Base-by-base conservation (phyloP, 1,140 invertebrate genomes). In the Monomorium pharaonis region DNA sequence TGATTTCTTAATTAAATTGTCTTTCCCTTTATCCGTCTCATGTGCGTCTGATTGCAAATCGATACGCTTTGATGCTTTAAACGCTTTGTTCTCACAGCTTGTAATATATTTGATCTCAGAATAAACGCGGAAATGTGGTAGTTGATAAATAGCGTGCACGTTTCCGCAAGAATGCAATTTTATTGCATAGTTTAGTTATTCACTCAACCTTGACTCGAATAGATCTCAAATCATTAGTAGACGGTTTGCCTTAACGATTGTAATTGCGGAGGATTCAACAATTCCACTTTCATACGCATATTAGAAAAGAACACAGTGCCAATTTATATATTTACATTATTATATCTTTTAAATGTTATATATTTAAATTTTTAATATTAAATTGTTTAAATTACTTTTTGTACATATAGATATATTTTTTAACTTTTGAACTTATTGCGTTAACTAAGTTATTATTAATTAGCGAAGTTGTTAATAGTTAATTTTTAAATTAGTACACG, bases 91-190 rank as follows among this genome's bases (percentile, higher is more conserved):
- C 27, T 51, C 16, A 24, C 24, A 44, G 24, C 24, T 30, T 42
- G 56, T 37, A 6, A 7, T 14, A 76, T 21, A 65, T 47, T 77
- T 47, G 27, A 67, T 21, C 33, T 5, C 37, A 27, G 10, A 14
- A 78, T 77, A 65, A 67, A 78, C 42, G 27, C 60, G 60, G 58
- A 65, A 65, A 12, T 30, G 12, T 44, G 9, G n/a, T 42, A 18
- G n/a, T 67, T 67, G 60, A 78, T 67, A 49, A 78, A 78, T 60
- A 42, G 37, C 18, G 12, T 54, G 37, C 74, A 58, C 9, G 75
- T 65, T 67, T 78, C 42, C n/a, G 58, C 42, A 67, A 78, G 76
- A 78, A 78, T 67, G 60, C 44, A 49, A 78, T 78, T 62, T 67
- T 30, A 78, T 78, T 63, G 24, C 18, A 24, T 16, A 24, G 14